Conservation (phyloP, 30 jellyfish, hydroid and myxozoan species). For the Chrysaora quinquecirrha region DNA sequence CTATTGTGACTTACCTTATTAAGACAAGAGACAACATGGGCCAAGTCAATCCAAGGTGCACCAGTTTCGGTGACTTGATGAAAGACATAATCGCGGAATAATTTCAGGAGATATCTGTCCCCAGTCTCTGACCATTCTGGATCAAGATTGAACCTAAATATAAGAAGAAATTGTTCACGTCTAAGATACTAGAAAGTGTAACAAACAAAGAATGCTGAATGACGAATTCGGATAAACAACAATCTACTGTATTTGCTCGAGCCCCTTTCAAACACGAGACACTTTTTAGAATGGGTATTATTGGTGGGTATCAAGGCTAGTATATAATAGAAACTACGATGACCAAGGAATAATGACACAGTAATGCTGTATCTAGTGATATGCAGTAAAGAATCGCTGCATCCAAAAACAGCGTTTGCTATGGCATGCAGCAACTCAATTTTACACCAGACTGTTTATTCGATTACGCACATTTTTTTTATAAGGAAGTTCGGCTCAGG, state of each 20-base stretch:
- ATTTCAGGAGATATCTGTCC: conserved; percentile 85
- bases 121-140: conserved; percentile 98
- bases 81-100: conserved; percentile 88
- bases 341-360: too few relatives aligned
- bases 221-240: background rate
- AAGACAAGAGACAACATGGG: conserved; percentile 84
- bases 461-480: too few relatives aligned
- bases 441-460: background rate
- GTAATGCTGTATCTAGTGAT: too few relatives aligned
- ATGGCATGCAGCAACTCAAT: too few relatives aligned
- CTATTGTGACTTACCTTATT: conserved; percentile 93
- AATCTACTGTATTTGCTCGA: too few relatives aligned
- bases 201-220: background rate
- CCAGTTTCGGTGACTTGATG: conserved; percentile 94
- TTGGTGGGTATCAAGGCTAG: too few relatives aligned
- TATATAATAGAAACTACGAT: too few relatives aligned
- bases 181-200: background rate
- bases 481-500: too few relatives aligned
- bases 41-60: conserved; percentile 89
- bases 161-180: background rate
- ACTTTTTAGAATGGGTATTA: too few relatives aligned
- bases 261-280: too few relatives aligned
- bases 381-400: too few relatives aligned
- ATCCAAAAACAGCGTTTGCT: too few relatives aligned
- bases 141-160: conserved; percentile 76